Conservation (phyloP, 1,140 invertebrate genomes). For the Pogonomyrmex californicus region DNA sequence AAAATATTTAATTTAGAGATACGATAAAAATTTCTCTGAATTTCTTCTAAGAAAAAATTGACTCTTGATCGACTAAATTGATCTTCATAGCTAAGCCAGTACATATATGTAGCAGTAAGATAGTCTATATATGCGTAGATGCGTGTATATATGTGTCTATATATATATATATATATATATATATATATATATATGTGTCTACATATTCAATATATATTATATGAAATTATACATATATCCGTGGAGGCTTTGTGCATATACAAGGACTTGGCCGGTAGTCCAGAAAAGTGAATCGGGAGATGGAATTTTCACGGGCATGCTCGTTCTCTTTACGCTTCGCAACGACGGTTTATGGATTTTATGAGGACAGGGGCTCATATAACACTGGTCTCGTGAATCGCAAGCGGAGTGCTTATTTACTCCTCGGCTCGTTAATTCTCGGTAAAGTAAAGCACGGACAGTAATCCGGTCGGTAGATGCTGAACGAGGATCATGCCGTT, state of each 20-base stretch:
- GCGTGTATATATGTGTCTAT: neutral
- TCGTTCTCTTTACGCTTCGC: conserved; percentile 25
- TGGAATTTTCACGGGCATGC: conserved; percentile 64
- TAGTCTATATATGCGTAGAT: neutral
- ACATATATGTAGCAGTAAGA: conserved; percentile 29
- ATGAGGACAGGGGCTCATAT: conserved; percentile 60
- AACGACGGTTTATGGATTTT: conserved; percentile 69
- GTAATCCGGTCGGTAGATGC: conserved; percentile 23
- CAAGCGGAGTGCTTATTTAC: conserved; percentile 74
- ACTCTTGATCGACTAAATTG: neutral
- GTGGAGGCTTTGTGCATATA: conserved; percentile 12
- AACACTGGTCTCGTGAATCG: conserved; percentile 60
- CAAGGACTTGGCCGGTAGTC: neutral
- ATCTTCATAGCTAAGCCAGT: neutral
- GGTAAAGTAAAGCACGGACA: conserved; percentile 63
- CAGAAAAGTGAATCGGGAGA: conserved; percentile 37
- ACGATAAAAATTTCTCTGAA: neutral
- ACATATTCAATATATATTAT: neutral
- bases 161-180: neutral
- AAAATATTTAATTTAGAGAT: neutral
- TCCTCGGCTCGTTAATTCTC: conserved; percentile 71
- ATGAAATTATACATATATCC: neutral
- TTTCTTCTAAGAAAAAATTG: conserved; percentile 10
- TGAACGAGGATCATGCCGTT: conserved; percentile 17
- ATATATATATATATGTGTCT: neutral